These are phyloP conservation scores for Proctacanthus coquilletti DNA, from an alignment of 1,140 invertebrate genomes.

Conservation along the genomic window DNA sequence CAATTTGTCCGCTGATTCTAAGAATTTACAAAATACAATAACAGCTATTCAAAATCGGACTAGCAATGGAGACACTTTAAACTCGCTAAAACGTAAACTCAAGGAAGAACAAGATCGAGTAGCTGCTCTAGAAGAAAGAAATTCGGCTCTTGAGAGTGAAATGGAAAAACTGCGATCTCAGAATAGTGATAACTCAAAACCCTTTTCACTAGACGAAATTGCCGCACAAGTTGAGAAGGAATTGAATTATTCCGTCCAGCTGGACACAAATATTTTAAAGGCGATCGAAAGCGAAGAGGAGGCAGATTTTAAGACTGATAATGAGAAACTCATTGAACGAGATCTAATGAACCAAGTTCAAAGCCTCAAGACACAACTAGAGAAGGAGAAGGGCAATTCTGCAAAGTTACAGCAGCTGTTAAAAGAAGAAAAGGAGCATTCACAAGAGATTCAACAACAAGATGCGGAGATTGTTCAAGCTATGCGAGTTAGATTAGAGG, in stretches of 20 bases:
- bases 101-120: constrained; percentile 10
- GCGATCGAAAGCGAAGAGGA: constrained; percentile 35
- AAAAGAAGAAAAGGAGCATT: constrained; percentile 33
- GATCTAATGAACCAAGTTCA: constrained; percentile 25
- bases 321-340: constrained; percentile 21
- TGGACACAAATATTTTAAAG: constrained; percentile 39
- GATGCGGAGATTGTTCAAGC: constrained; percentile 45
- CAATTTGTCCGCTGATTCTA: too few relatives aligned
- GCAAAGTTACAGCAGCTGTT: constrained; percentile 33
- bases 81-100: constrained; percentile 10
- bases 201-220: constrained; percentile 38
- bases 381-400: constrained; percentile 31
- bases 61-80: too few relatives aligned
- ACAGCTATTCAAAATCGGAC: too few relatives aligned
- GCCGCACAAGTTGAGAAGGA: constrained; percentile 38
- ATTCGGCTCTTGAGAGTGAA: constrained; percentile 15
- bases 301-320: constrained; percentile 28
- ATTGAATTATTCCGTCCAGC: constrained; percentile 38
- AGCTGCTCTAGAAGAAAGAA: constrained; percentile 12
- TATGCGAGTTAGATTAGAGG: constrained; percentile 41
- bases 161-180: constrained; percentile 17
- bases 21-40: too few relatives aligned
- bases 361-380: constrained; percentile 29
- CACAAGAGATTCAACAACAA: constrained; percentile 36
- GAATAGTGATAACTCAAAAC: constrained; percentile 21